Evolutionary conservation across 2,113 vertebrate species (phyloP).

Genomic region (Plecotus auritus): DNA sequence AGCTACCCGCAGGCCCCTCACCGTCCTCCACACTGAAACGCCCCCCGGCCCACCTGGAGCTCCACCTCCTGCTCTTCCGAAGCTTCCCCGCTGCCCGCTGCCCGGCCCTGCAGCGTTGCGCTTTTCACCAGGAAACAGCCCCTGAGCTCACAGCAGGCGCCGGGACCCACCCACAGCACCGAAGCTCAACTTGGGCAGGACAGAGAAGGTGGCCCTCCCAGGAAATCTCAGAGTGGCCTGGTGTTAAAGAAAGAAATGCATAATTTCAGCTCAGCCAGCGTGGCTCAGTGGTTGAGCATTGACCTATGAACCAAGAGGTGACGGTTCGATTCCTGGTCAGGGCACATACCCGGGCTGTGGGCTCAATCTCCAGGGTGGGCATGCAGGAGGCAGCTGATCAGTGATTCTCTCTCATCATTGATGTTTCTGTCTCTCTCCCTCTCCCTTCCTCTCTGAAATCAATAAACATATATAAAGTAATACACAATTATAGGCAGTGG

Average conservation of each 20-base stretch:
- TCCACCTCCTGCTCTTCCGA: background rate
- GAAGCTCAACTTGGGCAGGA: background rate
- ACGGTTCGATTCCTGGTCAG: too few relatives aligned
- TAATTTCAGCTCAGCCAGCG: too few relatives aligned
- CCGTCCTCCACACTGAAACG: fast-evolving
- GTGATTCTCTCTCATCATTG: too few relatives aligned
- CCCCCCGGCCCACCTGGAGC: fast-evolving
- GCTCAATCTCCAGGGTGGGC: too few relatives aligned
- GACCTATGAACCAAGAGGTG: too few relatives aligned
- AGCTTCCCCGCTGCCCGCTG: background rate
- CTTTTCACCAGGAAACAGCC: fast-evolving
- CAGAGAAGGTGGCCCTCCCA: background rate
- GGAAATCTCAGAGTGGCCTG: background rate
- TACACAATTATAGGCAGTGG: fast-evolving
- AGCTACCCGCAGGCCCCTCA: fast-evolving
- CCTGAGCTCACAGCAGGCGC: too few relatives aligned
- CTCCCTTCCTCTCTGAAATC: too few relatives aligned
- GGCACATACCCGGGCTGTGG: too few relatives aligned
- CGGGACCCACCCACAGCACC: background rate
- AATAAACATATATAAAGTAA: background rate
- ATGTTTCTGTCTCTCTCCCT: too few relatives aligned
- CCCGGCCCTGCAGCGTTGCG: background rate
- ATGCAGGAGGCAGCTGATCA: too few relatives aligned
- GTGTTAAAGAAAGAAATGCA: background rate
- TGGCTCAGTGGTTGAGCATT: too few relatives aligned